Percentiles rank a stretch among this genome's conserved stretches.
Conservation (phyloP, 2,797 vertebrate species). For the Gymnocypris eckloni region DNA sequence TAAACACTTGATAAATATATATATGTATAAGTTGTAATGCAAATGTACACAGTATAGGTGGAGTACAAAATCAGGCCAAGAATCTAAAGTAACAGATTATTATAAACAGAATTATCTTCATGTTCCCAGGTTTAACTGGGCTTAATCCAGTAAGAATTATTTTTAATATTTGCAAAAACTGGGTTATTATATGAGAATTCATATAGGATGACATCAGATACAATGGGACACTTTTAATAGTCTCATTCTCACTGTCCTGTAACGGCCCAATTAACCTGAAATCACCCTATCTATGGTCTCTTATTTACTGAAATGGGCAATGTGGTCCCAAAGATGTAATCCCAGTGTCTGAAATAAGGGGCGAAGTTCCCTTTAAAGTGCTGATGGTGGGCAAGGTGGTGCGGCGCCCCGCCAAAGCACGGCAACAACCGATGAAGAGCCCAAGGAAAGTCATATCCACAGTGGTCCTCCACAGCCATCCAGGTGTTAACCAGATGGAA, state of each 20-base stretch:
- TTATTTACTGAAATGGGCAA: constrained; percentile 2
- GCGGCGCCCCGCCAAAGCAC: constrained; percentile 73
- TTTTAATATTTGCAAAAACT: not conserved
- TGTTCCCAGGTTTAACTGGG: not conserved
- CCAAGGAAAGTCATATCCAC: constrained; percentile 79
- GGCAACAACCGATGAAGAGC: constrained; percentile 74
- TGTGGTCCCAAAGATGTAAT: constrained; percentile 74
- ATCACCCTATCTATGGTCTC: not conserved
- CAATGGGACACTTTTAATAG: not conserved
- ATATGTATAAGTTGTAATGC: not conserved
- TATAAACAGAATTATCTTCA: not conserved
- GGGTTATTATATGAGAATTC: not conserved
- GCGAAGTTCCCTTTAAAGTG: constrained; percentile 72
- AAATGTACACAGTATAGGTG: not conserved
- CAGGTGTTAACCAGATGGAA: constrained; percentile 81
- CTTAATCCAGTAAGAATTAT: not conserved
- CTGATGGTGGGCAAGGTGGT: constrained; percentile 77
- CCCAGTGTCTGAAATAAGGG: constrained; percentile 84
- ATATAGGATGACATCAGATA: not conserved
- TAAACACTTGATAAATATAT: not conserved
- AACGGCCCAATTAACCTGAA: not conserved
- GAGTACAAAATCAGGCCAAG: not conserved
- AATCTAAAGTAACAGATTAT: not conserved
- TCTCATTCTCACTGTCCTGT: not conserved
- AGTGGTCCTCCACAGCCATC: constrained; percentile 82